Evolutionary conservation across 1,140 invertebrate species (phyloP), one percentile per base, ranked within the genome.

Genomic region (Acromyrmex heyeri): DNA sequence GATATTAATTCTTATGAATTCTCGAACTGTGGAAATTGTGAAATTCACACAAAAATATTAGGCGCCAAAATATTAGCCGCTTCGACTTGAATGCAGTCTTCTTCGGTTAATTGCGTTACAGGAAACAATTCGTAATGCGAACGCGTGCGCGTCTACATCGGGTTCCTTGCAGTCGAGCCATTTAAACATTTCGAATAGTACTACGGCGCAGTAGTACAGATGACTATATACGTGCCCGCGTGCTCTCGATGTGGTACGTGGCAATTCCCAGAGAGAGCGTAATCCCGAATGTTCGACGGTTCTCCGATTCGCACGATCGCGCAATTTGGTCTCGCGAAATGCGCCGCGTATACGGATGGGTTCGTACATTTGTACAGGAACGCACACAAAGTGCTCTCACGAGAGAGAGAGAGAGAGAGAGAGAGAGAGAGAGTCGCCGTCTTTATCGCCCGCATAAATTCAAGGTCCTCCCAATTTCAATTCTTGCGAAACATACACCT

Each of bases 161-260:
- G n/a, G 69, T 57, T 83, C 73, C 79, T 72, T 83, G 79, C 38
- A 44, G 8, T 73, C 70, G 87, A 86, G 75, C 86, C 89, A 91
- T 92, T 92, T 91, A 90, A 93, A 92, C 91, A 91, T 91, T 90
- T 89, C 62, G 76, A 72, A 88, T 83, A 67, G 65, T 77, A 57
- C 76, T 77, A 57, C 76, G 61, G 65, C 61, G 76, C 24, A 72
- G 59, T 50, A 70, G 62, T 53, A 81, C 24, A 83, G 57, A 77
- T 57, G 73, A 75, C 65, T 81, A 65, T 86, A 76, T 61, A 67
- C 53, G 30, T 64, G 75, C 18, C 16, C 27, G 85, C 65, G 30
- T 57, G 50, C 69, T 59, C 44, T 82, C 76, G 61, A 70, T 62
- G 69, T 69, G 67, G 62, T 87, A 88, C 87, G 78, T 88, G 62